phyloP scores from a whole-genome alignment of 2,888 invertebrate genomes.

The Amblyjoppa fuscipennis region DNA sequence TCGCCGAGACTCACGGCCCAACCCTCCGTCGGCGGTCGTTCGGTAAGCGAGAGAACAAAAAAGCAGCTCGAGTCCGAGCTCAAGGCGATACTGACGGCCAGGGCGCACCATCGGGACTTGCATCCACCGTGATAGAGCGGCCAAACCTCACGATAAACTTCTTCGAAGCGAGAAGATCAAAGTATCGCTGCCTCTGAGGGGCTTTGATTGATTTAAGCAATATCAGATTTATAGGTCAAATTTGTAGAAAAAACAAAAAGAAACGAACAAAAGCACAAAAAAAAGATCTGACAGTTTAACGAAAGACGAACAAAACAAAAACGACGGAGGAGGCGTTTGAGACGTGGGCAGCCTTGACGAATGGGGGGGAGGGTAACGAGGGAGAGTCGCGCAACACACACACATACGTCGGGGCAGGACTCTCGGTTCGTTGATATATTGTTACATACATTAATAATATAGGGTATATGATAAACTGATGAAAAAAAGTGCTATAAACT shows the following conservation, averaged over 20 bases:
- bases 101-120: conserved; percentile 83
- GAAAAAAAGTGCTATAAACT: conserved; percentile 77
- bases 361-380: conserved; percentile 41
- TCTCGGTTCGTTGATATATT: conserved; percentile 78
- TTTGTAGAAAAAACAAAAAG: conserved; percentile 80
- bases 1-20: conserved; percentile 80
- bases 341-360: conserved; percentile 65
- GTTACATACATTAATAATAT: conserved; percentile 82
- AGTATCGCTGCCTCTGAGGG: conserved; percentile 84
- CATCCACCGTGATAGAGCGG: conserved; percentile 83
- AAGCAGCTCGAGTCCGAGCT: conserved; percentile 84
- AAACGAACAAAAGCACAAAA: conserved; percentile 60
- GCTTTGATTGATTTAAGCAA: conserved; percentile 84
- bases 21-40: conserved; percentile 82
- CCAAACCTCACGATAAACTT: conserved; percentile 59
- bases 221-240: conserved; percentile 85
- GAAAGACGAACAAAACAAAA: conserved; percentile 32
- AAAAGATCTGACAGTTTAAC: conserved; percentile 77
- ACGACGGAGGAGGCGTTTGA: conserved; percentile 62
- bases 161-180: conserved; percentile 62
- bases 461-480: conserved; percentile 67
- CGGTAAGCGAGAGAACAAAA: conserved; percentile 83
- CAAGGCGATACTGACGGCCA: conserved; percentile 83
- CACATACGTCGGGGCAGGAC: conserved; percentile 55
- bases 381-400: conserved; percentile 35